phyloP scores from a whole-genome alignment of 2,888 invertebrate genomes.

The Drosophila cracens region DNA sequence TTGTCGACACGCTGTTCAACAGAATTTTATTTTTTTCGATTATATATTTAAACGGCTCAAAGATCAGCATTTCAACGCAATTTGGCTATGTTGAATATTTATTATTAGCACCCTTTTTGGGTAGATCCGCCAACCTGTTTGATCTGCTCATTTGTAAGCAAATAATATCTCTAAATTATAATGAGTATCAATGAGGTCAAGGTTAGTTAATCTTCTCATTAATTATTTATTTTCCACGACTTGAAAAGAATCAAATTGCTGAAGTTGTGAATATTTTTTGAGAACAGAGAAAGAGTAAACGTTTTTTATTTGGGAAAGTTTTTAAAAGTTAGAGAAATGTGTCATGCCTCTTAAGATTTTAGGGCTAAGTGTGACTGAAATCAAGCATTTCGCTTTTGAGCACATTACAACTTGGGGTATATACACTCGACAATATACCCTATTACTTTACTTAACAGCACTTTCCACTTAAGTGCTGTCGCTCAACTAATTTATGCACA shows the following conservation, averaged over 20 bases:
- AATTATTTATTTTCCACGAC: not conserved
- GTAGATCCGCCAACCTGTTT: slow-evolving; percentile 40
- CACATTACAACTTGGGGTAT: not conserved
- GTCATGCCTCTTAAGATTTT: not conserved
- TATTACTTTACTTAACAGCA: not conserved
- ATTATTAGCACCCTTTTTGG: slow-evolving; percentile 31
- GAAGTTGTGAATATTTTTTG: not conserved
- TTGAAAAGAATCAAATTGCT: not conserved
- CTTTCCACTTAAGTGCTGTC: not conserved
- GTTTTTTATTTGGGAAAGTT: not conserved
- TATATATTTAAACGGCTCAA: slow-evolving; percentile 26
- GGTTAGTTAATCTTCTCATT: not conserved
- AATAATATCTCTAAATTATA: slow-evolving; percentile 24
- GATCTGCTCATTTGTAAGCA: slow-evolving; percentile 7
- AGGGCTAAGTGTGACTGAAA: not conserved
- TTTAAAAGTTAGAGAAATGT: not conserved
- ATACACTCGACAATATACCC: not conserved
- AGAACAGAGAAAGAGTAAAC: not conserved
- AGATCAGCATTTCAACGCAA: slow-evolving; percentile 14
- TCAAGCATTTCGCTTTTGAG: not conserved
- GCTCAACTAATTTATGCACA: slow-evolving; percentile 1
- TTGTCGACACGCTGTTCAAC: slow-evolving; percentile 15
- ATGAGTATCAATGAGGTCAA: slow-evolving; percentile 1
- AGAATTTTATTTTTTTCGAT: slow-evolving; percentile 3
- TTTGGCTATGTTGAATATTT: slow-evolving; percentile 36